Base-by-base conservation (phyloP, 2,888 invertebrate species). In the Petrophora chlorosata region DNA sequence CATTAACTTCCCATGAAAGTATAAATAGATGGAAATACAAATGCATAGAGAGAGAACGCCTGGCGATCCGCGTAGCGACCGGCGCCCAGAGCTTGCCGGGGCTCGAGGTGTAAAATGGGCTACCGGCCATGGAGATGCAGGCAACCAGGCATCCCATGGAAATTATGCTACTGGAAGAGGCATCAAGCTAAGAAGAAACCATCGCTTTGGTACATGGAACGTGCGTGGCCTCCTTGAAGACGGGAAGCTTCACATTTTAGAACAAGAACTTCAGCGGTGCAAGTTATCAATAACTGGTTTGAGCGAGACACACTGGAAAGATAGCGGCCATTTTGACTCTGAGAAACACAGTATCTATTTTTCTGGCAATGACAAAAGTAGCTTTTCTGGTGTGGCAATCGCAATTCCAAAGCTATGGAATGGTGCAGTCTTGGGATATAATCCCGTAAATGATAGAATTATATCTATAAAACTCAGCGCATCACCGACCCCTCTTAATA, bases 271-370 rank as follows among this genome's bases (percentile, higher is more conserved):
- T 12, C 14, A 22, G 33, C 10, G 34, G 33, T 39, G 12, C 30
- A 9, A 8, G 5, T 7, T 29, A 8, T 13, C 13, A 2, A 29
- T 29, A 5, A 13, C 13, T 4, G 29, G 29, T 10, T 5, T 41
- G 1, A 53, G 57, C 34, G 43, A 57, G 19, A 57, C 51, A 1
- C 51, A 57, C 14, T 57, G 48, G 53, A 54, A 46, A 36, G 25
- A 10, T 8, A 41, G 25, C 5, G 54, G 58, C 10, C 50, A 54
- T 30, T 32, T 29, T 22, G 13, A 30, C 25, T n/a, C 29, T 0
- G 48, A 51, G 2, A 40, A 39, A 10, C 51, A 53, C 16, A 52
- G 39, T n/a, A 29, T 57, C 12, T 52, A 49, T 23, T 52, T 36
- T 16, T 49, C 41, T 8, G 41, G 41, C 1, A 32, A 23, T 15